Conservation (phyloP, 1,140 invertebrate genomes). For the Caenorhabditis briggsae region DNA sequence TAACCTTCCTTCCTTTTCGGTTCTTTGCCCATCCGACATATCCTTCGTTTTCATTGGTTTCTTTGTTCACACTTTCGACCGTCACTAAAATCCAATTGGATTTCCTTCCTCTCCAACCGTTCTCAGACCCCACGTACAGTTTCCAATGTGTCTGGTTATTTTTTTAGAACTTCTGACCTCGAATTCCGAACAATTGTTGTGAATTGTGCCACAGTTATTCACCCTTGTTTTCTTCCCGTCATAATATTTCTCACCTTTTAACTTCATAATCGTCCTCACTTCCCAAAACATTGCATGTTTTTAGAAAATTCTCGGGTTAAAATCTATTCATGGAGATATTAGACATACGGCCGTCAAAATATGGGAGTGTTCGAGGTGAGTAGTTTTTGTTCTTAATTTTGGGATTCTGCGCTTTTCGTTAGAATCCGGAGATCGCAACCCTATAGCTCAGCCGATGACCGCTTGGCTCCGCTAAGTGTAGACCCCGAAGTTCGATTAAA, state of each 20-base stretch:
- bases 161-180: neutral
- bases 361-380: constrained; percentile 39
- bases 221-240: neutral
- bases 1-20: constrained; percentile 25
- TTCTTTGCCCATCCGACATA: neutral
- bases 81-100: constrained; percentile 34
- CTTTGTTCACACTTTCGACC: constrained; percentile 32
- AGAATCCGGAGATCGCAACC: no score
- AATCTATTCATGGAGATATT: constrained; percentile 13
- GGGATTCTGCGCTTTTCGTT: no score
- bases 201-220: neutral
- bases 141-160: neutral
- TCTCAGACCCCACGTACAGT: neutral
- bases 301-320: neutral
- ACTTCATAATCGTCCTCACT: neutral
- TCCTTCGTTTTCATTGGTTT: constrained; percentile 28
- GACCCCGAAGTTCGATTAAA: no score
- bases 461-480: no score
- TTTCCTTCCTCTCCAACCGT: neutral
- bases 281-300: neutral
- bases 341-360: constrained; percentile 38
- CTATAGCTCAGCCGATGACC: no score
- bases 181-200: neutral
- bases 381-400: neutral
- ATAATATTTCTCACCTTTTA: neutral